A percentile compares a stretch with the other conserved stretches of the same genome.
These are phyloP conservation scores for Tringa solitaria DNA, from an alignment of 2,113 vertebrate species.

Conservation along the genomic window DNA sequence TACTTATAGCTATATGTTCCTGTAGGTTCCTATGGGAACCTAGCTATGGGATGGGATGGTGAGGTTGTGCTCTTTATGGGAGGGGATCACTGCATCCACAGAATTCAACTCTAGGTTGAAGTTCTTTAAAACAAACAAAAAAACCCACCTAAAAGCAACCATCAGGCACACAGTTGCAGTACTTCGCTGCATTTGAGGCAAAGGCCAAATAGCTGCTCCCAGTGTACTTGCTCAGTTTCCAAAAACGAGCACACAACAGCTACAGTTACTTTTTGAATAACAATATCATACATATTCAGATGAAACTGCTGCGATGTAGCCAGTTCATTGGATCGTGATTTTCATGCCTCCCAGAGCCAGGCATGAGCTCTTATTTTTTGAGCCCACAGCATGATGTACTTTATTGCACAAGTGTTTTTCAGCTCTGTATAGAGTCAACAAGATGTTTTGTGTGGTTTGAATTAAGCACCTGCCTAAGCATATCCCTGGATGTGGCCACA, in stretches of 20 bases:
- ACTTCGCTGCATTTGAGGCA: neutral
- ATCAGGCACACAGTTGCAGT: neutral
- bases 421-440: neutral
- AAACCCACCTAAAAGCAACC: neutral
- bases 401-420: neutral
- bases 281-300: neutral
- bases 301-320: neutral
- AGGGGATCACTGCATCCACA: no score
- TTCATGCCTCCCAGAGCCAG: neutral
- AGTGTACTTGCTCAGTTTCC: neutral
- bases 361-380: neutral
- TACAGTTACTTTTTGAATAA: neutral
- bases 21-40: neutral
- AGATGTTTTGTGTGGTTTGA: neutral
- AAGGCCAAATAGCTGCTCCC: neutral
- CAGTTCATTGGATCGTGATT: neutral
- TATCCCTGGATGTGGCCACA: neutral
- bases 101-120: neutral
- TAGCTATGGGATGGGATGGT: neutral
- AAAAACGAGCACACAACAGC: neutral
- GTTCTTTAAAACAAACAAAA: neutral
- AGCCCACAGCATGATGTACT: neutral
- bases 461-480: neutral
- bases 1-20: rapidly evolving
- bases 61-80: neutral